Evolutionary conservation across 2,797 vertebrate species (phyloP).

Genomic region (Leptodactylus fallax): DNA sequence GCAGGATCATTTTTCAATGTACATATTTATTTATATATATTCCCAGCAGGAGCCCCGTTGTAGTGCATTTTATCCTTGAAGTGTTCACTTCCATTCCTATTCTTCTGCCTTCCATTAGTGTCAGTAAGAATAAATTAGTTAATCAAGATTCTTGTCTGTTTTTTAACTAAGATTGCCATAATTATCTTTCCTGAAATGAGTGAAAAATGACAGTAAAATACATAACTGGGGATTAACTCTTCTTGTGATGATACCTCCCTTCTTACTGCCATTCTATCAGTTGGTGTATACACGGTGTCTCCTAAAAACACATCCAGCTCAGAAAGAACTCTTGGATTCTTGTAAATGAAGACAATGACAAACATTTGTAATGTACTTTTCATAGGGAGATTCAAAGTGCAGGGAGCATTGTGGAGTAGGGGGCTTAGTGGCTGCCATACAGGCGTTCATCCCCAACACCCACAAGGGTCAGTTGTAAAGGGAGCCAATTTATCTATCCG

Average conservation of each 20-base stretch:
- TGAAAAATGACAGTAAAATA: conserved; percentile 21
- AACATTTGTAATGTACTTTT: too few relatives aligned
- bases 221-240: background rate
- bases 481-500: too few relatives aligned
- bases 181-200: conserved; percentile 33
- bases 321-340: too few relatives aligned
- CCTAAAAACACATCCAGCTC: too few relatives aligned
- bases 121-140: conserved; percentile 57
- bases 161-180: conserved; percentile 35
- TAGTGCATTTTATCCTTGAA: conserved; percentile 33
- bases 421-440: too few relatives aligned
- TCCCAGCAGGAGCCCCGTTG: conserved; percentile 39
- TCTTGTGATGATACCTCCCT: background rate
- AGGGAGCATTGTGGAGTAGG: too few relatives aligned
- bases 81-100: conserved; percentile 20
- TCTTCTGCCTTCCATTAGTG: conserved; percentile 45
- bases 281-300: too few relatives aligned
- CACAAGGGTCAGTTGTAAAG: too few relatives aligned
- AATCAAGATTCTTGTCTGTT: conserved; percentile 46
- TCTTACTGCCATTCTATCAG: background rate
- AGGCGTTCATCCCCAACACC: too few relatives aligned
- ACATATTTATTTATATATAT: conserved; percentile 57
- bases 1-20: conserved; percentile 41
- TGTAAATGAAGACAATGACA: too few relatives aligned
- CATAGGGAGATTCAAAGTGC: too few relatives aligned